Percentiles rank a stretch among this genome's conserved stretches.
Evolutionary conservation across 2,888 invertebrate species (phyloP).

Genomic region (Dyspetes luteomarginatus): DNA sequence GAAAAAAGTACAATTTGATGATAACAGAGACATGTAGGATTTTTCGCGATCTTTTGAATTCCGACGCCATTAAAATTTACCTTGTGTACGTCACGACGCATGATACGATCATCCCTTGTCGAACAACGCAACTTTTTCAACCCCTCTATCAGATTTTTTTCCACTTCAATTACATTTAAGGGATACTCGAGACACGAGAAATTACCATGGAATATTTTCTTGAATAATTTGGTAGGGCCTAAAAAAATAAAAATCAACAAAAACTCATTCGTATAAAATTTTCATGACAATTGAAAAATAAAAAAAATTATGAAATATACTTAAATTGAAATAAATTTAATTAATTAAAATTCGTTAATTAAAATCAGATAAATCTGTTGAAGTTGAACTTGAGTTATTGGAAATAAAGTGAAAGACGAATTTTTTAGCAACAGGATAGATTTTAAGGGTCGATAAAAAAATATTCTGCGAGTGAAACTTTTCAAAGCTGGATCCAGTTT

Average conservation of each 20-base stretch:
- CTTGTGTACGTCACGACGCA: constrained; percentile 33
- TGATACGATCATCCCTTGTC: constrained; percentile 25
- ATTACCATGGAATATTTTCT: too few relatives aligned
- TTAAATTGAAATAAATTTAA: background rate
- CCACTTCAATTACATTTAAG: background rate
- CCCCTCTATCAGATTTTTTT: background rate
- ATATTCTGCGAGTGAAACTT: constrained; percentile 43
- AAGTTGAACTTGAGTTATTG: background rate
- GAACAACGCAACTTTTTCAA: constrained; percentile 46
- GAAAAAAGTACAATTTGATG: constrained; percentile 10
- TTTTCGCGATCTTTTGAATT: constrained; percentile 67
- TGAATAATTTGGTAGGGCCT: too few relatives aligned
- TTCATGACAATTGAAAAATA: too few relatives aligned
- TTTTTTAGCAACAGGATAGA: constrained; percentile 11
- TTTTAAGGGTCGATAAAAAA: constrained; percentile 42
- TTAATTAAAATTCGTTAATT: background rate
- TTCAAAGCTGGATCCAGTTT: constrained; percentile 51
- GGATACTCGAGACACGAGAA: too few relatives aligned
- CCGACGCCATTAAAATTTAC: constrained; percentile 66
- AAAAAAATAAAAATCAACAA: too few relatives aligned
- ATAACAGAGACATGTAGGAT: constrained; percentile 58
- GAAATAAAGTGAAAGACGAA: constrained; percentile 3
- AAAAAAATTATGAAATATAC: too few relatives aligned
- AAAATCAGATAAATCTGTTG: background rate
- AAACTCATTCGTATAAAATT: too few relatives aligned